Base-by-base conservation (phyloP, 2,888 invertebrate genomes). In the Synergus japonicus region DNA sequence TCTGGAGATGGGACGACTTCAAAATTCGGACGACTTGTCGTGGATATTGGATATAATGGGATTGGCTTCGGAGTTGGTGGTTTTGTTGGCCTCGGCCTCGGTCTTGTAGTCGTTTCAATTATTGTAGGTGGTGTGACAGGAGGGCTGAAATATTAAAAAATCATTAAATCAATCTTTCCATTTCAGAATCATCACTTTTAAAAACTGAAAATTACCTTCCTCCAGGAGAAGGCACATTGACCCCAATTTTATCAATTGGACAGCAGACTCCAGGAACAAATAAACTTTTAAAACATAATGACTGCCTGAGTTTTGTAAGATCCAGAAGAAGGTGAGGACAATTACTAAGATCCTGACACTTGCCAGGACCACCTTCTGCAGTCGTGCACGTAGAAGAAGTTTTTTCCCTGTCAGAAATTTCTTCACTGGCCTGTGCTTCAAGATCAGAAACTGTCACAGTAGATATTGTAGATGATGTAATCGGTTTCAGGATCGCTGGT, bases 211-310 rank as follows among this genome's bases (percentile, higher is more conserved):
- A 60, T 78, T 83, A 81, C 83, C 73, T 92, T 88, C n/a, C 92
- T 89, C 4, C 93, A 88, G 0, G 90, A 93, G 87, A 93, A 93
- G 87, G 93, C 13, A 46, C 63, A 13, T 43, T 83, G 37, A 65
- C 76, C 7, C 78, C 81, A 46, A 78, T 81, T 78, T 86, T 83
- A 15, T 91, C 92, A 10, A 92, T 86, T 0, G 98, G 98, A 91
- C 98, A 98, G 89, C 98, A 98, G 2, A 98, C 98, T 1, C 98
- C 98, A 1, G 98, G 98, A 2, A 97, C 96, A 88, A 98, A 97
- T 1, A 98, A 93, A 83, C 96, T 97, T 92, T 98, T 97, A 89
- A 98, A 98, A 89, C 98, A 98, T 12, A 98, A 93, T 0, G 97
- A 97, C 88, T 97, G 97, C 46, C 98, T 93, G 22, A 98, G 93